Conservation (phyloP, 2,888 invertebrate species). For the Drosophila parthenogenetica region DNA sequence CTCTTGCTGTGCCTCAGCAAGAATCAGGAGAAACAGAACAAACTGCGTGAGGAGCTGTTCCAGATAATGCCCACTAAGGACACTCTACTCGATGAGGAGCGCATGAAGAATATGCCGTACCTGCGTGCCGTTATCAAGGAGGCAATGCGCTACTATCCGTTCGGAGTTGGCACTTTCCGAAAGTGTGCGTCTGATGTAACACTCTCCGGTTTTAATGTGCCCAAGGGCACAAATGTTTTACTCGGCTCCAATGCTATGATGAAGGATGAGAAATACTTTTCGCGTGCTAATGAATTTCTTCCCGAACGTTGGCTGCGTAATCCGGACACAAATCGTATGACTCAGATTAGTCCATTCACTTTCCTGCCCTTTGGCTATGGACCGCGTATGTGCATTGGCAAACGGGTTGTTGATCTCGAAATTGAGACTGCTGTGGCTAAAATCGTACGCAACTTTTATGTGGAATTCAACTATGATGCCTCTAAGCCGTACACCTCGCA, state of each 20-base stretch:
- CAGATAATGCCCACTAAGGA: slow-evolving; percentile 84
- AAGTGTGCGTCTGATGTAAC: slow-evolving; percentile 86
- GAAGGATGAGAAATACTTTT: slow-evolving; percentile 87
- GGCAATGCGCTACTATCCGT: slow-evolving; percentile 88
- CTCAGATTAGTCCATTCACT: slow-evolving; percentile 85
- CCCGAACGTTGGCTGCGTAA: slow-evolving; percentile 90
- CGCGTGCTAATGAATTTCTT: slow-evolving; percentile 87
- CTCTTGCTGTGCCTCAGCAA: slow-evolving; percentile 88
- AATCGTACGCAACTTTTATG: slow-evolving; percentile 75
- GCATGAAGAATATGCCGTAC: slow-evolving; percentile 86
- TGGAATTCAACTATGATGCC: slow-evolving; percentile 73
- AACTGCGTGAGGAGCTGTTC: slow-evolving; percentile 87
- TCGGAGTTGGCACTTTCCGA: slow-evolving; percentile 87
- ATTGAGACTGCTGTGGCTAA: slow-evolving; percentile 86
- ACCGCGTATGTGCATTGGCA: slow-evolving; percentile 89
- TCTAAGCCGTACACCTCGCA: slow-evolving; percentile 60
- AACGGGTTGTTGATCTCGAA: slow-evolving; percentile 90
- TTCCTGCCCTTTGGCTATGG: slow-evolving; percentile 90
- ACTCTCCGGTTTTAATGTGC: slow-evolving; percentile 88
- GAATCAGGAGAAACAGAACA: slow-evolving; percentile 88
- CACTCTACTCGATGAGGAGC: slow-evolving; percentile 83
- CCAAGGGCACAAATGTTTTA: slow-evolving; percentile 88
- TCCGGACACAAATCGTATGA: slow-evolving; percentile 46
- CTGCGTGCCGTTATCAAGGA: slow-evolving; percentile 91
- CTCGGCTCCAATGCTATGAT: slow-evolving; percentile 88